Evolutionary conservation across 2,113 vertebrate species (phyloP).

Genomic region (Reinhardtius hippoglossoides): DNA sequence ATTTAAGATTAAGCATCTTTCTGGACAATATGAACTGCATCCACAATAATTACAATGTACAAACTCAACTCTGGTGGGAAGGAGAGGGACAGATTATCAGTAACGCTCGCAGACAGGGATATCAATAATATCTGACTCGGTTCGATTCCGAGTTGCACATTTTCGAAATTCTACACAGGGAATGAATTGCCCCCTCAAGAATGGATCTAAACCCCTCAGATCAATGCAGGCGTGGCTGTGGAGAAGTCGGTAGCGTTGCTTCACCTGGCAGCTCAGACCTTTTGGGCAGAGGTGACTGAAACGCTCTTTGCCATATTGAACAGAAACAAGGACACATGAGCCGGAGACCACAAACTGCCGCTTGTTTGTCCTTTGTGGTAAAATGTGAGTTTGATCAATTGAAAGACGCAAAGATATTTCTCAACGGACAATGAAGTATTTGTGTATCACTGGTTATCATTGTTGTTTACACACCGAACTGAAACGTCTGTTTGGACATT

Average conservation of each 20-base stretch:
- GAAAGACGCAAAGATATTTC: neutral
- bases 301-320: conserved; percentile 14
- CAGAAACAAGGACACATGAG: neutral
- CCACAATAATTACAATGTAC: neutral
- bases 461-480: too few relatives aligned
- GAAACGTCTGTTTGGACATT: too few relatives aligned
- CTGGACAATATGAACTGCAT: neutral
- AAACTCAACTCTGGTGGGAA: neutral
- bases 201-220: conserved; percentile 6
- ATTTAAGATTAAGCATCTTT: neutral
- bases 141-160: neutral
- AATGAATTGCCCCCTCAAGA: conserved; percentile 1
- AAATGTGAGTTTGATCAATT: neutral
- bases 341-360: neutral
- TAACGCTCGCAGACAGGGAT: neutral
- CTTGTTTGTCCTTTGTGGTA: neutral
- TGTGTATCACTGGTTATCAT: neutral
- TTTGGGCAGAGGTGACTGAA: conserved; percentile 17
- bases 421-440: neutral
- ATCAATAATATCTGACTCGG: neutral
- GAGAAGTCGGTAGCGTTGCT: neutral
- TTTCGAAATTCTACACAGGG: neutral
- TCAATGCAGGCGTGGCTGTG: conserved; percentile 17
- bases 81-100: conserved; percentile 3
- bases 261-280: conserved; percentile 10